phyloP scores from a whole-genome alignment of 2,888 invertebrate genomes.

The Lithophane leautieri region DNA sequence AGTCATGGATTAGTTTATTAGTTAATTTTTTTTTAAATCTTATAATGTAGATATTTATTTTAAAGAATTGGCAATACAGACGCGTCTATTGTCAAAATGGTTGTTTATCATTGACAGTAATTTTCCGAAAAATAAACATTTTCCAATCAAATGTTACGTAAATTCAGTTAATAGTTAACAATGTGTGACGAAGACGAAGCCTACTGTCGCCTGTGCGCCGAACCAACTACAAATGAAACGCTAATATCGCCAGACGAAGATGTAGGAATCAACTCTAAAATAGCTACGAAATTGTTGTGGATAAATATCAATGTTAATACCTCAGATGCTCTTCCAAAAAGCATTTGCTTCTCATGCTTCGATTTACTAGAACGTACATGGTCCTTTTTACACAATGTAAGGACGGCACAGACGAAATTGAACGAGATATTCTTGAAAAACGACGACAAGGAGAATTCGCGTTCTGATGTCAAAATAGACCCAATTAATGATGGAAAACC shows the following conservation, averaged over 20 bases:
- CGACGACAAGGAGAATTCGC: conserved; percentile 45
- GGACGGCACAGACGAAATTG: conserved; percentile 82
- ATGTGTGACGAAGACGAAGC: conserved; percentile 80
- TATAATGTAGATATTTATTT: background rate
- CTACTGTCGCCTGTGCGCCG: conserved; percentile 86
- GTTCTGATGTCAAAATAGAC: conserved; percentile 56
- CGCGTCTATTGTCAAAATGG: conserved; percentile 61
- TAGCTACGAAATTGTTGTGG: conserved; percentile 83
- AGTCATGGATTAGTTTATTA: too few relatives aligned
- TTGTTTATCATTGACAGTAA: conserved; percentile 71
- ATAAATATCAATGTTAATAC: conserved; percentile 83
- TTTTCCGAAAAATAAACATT: conserved; percentile 34
- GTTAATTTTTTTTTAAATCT: too few relatives aligned
- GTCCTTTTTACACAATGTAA: conserved; percentile 82
- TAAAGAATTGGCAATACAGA: conserved; percentile 49
- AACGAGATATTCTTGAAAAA: conserved; percentile 72
- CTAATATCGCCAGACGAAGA: conserved; percentile 83
- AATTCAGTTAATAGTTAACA: conserved; percentile 54
- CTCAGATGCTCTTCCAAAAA: conserved; percentile 77
- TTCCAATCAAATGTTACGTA: conserved; percentile 43
- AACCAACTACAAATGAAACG: conserved; percentile 79
- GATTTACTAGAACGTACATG: conserved; percentile 85
- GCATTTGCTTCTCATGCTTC: conserved; percentile 86
- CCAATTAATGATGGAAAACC: conserved; percentile 75
- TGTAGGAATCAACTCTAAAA: conserved; percentile 80